These are phyloP conservation scores for Thalpophila matura DNA, from an alignment of 2,888 invertebrate species.

Conservation along the genomic window DNA sequence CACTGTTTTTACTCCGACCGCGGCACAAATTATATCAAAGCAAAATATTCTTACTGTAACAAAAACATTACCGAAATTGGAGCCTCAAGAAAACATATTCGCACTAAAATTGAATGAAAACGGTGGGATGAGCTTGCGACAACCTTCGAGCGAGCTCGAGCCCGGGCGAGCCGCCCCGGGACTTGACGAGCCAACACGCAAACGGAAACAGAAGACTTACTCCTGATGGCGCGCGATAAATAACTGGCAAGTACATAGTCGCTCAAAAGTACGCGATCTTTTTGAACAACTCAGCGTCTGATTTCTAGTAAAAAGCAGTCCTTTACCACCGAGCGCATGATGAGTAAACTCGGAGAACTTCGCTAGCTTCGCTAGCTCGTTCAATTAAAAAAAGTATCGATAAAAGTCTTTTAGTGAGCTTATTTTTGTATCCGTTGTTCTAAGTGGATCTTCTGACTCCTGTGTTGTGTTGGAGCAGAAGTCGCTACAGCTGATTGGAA, in stretches of 20 bases:
- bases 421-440: background rate
- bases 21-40: slow-evolving; percentile 30
- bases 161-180: slow-evolving; percentile 41
- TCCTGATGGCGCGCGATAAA: background rate
- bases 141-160: slow-evolving; percentile 13
- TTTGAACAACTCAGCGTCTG: too few relatives aligned
- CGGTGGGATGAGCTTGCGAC: slow-evolving; percentile 27
- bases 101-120: slow-evolving; percentile 53
- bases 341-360: too few relatives aligned
- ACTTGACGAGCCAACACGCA: background rate
- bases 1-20: background rate
- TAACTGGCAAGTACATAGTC: too few relatives aligned
- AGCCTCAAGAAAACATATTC: slow-evolving; percentile 41
- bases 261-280: too few relatives aligned
- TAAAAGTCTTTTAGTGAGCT: too few relatives aligned
- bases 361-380: too few relatives aligned
- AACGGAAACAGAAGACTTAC: slow-evolving; percentile 8
- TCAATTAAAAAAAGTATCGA: too few relatives aligned
- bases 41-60: slow-evolving; percentile 35
- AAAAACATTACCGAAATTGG: slow-evolving; percentile 33
- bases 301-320: too few relatives aligned
- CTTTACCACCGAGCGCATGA: too few relatives aligned
- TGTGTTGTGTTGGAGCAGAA: background rate
- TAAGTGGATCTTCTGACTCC: slow-evolving; percentile 6
- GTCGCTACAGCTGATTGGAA: slow-evolving; percentile 47